Evolutionary conservation across 1,140 invertebrate species (phyloP).

Genomic region (Trachelipus rathkii): DNA sequence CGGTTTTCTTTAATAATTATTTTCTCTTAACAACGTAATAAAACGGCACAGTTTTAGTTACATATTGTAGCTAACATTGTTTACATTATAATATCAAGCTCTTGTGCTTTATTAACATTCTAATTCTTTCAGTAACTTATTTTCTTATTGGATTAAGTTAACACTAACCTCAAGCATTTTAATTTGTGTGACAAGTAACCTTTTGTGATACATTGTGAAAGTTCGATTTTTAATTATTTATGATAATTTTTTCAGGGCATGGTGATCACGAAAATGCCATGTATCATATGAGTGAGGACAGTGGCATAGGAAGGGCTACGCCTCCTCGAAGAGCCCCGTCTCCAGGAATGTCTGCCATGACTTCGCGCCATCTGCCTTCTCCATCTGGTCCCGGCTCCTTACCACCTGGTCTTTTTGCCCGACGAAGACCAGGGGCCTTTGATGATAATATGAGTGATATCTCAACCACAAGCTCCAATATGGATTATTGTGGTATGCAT

Average conservation of each 20-base stretch:
- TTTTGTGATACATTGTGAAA: too few species aligned
- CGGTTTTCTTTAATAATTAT: too few species aligned
- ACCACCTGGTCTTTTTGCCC: conserved; percentile 72
- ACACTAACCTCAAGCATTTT: too few species aligned
- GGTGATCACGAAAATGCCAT: conserved; percentile 43
- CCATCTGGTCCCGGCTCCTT: conserved; percentile 66
- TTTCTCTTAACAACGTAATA: too few species aligned
- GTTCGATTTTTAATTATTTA: not conserved
- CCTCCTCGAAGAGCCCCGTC: conserved; percentile 46
- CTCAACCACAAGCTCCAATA: conserved; percentile 61
- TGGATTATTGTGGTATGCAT: conserved; percentile 68
- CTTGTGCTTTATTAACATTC: too few species aligned
- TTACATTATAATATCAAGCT: too few species aligned
- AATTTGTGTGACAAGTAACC: too few species aligned
- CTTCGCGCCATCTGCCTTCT: conserved; percentile 38
- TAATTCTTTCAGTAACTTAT: too few species aligned
- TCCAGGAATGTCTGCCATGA: conserved; percentile 41
- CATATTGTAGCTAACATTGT: too few species aligned
- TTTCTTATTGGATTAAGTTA: too few species aligned
- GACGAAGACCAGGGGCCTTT: conserved; percentile 69
- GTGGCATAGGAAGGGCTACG: conserved; percentile 48
- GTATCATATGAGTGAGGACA: conserved; percentile 47
- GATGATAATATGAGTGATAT: conserved; percentile 83
- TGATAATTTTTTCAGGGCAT: conserved; percentile 29
- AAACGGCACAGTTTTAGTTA: too few species aligned